Evolutionary conservation across 2,888 invertebrate species (phyloP).

Genomic region (Endomychus coccineus): DNA sequence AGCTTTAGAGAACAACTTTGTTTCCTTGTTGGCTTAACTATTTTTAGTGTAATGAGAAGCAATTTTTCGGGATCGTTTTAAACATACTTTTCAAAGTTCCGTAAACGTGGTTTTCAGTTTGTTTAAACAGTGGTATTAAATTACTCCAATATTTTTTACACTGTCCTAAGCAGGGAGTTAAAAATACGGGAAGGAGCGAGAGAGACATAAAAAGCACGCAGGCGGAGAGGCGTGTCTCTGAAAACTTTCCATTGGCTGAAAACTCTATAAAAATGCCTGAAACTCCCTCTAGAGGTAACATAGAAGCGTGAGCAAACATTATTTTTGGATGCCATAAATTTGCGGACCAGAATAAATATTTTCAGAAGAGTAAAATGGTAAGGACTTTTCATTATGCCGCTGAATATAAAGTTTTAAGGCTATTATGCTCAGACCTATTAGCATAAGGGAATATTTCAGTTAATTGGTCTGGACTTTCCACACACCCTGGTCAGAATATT

Average conservation of each 20-base stretch:
- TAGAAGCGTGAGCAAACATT: slow-evolving; percentile 43
- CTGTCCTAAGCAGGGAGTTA: slow-evolving; percentile 38
- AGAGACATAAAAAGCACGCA: slow-evolving; percentile 35
- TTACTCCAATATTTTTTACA: slow-evolving; percentile 43
- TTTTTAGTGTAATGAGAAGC: slow-evolving; percentile 29
- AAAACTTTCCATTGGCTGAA: slow-evolving; percentile 43
- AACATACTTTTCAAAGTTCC: slow-evolving; percentile 28
- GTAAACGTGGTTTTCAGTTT: slow-evolving; percentile 40
- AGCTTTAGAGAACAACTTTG: not conserved
- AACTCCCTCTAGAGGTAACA: slow-evolving; percentile 39
- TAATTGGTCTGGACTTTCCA: slow-evolving; percentile 40
- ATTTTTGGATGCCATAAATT: slow-evolving; percentile 47
- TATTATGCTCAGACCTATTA: slow-evolving; percentile 43
- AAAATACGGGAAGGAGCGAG: slow-evolving; percentile 34
- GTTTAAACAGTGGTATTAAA: slow-evolving; percentile 43
- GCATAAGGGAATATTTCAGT: slow-evolving; percentile 45
- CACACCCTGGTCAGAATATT: slow-evolving; percentile 27
- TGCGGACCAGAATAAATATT: slow-evolving; percentile 46
- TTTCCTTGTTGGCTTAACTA: slow-evolving; percentile 31
- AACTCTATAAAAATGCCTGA: slow-evolving; percentile 39
- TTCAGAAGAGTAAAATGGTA: slow-evolving; percentile 46
- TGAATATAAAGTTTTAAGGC: slow-evolving; percentile 44
- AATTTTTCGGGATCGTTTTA: slow-evolving; percentile 33
- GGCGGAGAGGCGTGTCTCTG: slow-evolving; percentile 29
- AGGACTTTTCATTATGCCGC: slow-evolving; percentile 46